A percentile compares a stretch with the other conserved stretches of the same genome.
Conservation (phyloP, 2,888 invertebrate genomes). For the Napeogenes inachia region DNA sequence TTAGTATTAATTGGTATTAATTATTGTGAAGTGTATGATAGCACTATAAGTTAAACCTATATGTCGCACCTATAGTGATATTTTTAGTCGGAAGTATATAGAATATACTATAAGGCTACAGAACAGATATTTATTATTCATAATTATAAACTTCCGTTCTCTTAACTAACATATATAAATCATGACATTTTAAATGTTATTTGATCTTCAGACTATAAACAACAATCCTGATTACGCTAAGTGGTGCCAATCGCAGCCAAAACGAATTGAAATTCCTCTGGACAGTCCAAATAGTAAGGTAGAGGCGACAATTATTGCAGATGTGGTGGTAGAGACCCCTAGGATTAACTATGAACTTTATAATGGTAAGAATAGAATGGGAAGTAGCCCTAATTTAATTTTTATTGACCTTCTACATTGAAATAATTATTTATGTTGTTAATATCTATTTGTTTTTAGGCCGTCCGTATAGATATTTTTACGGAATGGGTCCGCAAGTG, state of each 20-base stretch:
- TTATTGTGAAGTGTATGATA: too few species aligned
- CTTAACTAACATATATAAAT: neutral
- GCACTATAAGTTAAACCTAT: too few species aligned
- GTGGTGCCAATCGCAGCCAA: slow-evolving; percentile 86
- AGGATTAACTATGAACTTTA: slow-evolving; percentile 84
- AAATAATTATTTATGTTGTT: slow-evolving; percentile 5
- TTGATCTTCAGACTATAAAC: slow-evolving; percentile 74
- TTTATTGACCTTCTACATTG: too few species aligned
- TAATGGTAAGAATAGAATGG: slow-evolving; percentile 52
- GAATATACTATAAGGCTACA: too few species aligned
- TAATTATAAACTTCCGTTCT: too few species aligned
- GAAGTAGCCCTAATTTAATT: too few species aligned
- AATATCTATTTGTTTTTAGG: slow-evolving; percentile 54
- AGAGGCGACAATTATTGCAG: slow-evolving; percentile 81
- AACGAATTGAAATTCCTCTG: slow-evolving; percentile 85
- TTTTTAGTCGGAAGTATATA: too few species aligned
- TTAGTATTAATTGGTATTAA: too few species aligned
- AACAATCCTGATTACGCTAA: slow-evolving; percentile 84
- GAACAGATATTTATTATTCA: too few species aligned
- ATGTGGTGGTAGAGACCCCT: slow-evolving; percentile 89
- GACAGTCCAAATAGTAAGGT: slow-evolving; percentile 71
- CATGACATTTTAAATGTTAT: slow-evolving; percentile 16
- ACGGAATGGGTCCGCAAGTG: slow-evolving; percentile 90
- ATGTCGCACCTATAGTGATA: too few species aligned
- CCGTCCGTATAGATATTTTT: slow-evolving; percentile 88